These are phyloP conservation scores for Meandrusa payeni DNA, from an alignment of 2,888 invertebrate species.

Conservation along the genomic window DNA sequence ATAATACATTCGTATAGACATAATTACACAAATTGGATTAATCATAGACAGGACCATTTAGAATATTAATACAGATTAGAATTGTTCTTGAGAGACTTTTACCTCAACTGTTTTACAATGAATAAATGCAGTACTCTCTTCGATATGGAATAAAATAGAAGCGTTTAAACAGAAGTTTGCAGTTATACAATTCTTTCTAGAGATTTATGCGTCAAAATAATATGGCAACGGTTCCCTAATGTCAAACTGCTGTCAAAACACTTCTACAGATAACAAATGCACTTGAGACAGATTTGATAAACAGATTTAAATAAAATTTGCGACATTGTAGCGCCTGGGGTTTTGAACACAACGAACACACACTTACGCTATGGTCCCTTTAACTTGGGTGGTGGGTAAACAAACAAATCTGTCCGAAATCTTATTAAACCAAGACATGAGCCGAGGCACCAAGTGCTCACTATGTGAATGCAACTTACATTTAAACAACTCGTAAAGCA, in stretches of 20 bases:
- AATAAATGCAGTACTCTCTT: no score
- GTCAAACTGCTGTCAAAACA: slow-evolving; percentile 17
- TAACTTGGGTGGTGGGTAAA: slow-evolving; percentile 20
- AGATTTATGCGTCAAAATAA: neutral
- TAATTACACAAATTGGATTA: no score
- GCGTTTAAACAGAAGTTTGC: slow-evolving; percentile 15
- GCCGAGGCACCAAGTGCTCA: neutral
- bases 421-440: neutral
- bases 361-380: slow-evolving; percentile 30
- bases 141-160: no score
- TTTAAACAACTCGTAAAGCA: neutral
- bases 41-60: no score
- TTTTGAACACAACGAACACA: slow-evolving; percentile 19
- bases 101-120: no score
- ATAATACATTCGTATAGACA: no score
- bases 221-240: neutral
- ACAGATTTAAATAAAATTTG: no score
- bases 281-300: no score
- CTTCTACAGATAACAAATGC: slow-evolving; percentile 5
- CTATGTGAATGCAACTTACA: slow-evolving; percentile 15
- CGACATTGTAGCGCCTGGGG: slow-evolving; percentile 19
- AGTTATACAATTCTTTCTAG: neutral
- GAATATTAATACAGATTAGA: no score
- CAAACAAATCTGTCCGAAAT: neutral
- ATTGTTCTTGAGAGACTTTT: no score